These are phyloP conservation scores for Antedon mediterranea DNA, from an alignment of 53 echinoderm and acorn worm genomes.

Conservation along the genomic window DNA sequence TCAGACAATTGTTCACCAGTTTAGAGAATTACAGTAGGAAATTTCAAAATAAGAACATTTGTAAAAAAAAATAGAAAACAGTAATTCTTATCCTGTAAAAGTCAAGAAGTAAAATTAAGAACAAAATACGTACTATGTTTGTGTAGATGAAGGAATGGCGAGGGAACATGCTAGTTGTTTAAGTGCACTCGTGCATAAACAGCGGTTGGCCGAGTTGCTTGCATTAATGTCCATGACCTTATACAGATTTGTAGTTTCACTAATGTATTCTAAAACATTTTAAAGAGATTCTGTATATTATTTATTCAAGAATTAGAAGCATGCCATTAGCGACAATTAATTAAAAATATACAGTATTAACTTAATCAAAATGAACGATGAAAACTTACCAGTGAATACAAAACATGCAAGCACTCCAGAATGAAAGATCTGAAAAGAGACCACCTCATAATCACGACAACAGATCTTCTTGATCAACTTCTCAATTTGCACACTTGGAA, in stretches of 20 bases:
- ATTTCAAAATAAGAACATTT: too few relatives aligned
- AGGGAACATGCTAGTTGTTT: neutral
- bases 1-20: too few relatives aligned
- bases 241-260: conserved; percentile 1
- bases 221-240: conserved; percentile 9
- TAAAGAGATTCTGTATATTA: neutral
- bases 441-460: conserved; percentile 63
- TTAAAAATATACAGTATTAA: too few relatives aligned
- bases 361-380: too few relatives aligned
- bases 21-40: too few relatives aligned
- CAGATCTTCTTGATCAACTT: conserved; percentile 56
- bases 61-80: too few relatives aligned
- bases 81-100: too few relatives aligned
- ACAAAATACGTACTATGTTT: neutral
- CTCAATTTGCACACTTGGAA: conserved; percentile 45
- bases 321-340: too few relatives aligned
- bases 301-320: too few relatives aligned
- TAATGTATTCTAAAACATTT: neutral
- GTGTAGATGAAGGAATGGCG: neutral
- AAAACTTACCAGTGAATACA: conserved; percentile 56
- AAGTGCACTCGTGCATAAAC: neutral
- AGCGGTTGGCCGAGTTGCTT: conserved; percentile 1
- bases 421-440: conserved; percentile 57
- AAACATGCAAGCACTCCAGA: conserved; percentile 61
- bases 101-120: too few relatives aligned